Evolutionary conservation across 2,888 invertebrate genomes (phyloP), one percentile per base, ranked within the genome.

Genomic region (Hirudinaria manillensis): DNA sequence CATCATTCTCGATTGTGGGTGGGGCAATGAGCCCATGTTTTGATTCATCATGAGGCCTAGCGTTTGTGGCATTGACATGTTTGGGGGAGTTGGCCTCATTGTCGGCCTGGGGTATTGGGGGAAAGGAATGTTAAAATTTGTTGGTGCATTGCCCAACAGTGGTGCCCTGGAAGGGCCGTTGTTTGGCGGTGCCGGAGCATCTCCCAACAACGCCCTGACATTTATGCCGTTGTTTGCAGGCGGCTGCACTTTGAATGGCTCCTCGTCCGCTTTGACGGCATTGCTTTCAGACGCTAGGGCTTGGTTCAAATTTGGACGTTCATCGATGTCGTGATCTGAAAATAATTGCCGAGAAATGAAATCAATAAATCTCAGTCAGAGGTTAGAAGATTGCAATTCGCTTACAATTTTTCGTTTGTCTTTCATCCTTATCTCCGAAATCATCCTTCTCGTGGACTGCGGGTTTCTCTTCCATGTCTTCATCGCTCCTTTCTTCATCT

Each of bases 371-470:
- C 6, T 61, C 61, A 61, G 3, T 56, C 13, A 61, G 29, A 24
- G n/a, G n/a, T 24, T 19, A 61, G 61, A 61, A 27, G 10, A 61
- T 61, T 24, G 7, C 61, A 61, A 61, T 61, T 7, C 6, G n/a
- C 61, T 61, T n/a, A 61, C 61, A 61, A 29, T 61, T 61, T 29
- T 61, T 24, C 61, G n/a, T 6, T 27, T 29, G 29, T 16, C 61
- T 61, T 24, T 73, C 65, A n/a, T 61, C 65, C 29, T 65, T 56
- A 34, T 65, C 61, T 3, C 55, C 65, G 34, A n/a, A 55, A 73
- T 38, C 34, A 27, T 72, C 72, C 29, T 72, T 51, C 27, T 53
- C 56, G 27, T 72, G 34, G 24, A 53, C 32, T 34, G 7, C 56
- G 55, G 16, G n/a, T 21, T 53, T 24, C 32, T 72, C 72, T 29